Base-by-base conservation (phyloP, 2,797 vertebrate species). In the Ctenopoma multispine region DNA sequence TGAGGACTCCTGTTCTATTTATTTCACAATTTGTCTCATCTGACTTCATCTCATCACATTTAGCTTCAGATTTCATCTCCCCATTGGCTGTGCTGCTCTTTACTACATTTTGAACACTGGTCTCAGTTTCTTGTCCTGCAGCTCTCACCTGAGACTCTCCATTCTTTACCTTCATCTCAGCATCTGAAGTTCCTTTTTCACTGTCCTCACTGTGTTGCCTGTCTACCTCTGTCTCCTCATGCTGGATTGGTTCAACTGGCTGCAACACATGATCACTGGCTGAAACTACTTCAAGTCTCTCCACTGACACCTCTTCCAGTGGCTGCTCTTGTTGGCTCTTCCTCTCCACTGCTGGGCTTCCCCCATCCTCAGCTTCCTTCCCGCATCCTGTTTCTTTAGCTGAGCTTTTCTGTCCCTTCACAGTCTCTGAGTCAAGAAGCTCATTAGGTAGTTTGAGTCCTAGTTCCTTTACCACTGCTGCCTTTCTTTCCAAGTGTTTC, bases 401-500 rank as follows among this genome's bases (percentile, higher is more conserved):
- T 9, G 58, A 68, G 48, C 5, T 48, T 63, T 80, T 79, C 53
- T 75, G 74, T 5, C n/a, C 77, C 34, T 55, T 73, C 44, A 56
- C 54, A 24, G 34, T 23, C 18, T 72, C 59, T n/a, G 41, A 60
- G 63, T 21, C 11, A 7, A 54, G 10, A 0, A 24, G 56, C 27
- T 79, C 56, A 2, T 77, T 63, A 1, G 55, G 41, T 41, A 84
- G 40, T 57, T 63, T 77, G 61, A 88, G 72, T 20, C 85, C 81
- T 43, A 91, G 80, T 66, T 93, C 91, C 18, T 77, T 87, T 43
- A 77, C 79, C 72, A 87, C 94, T 0, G 86, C 89, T 14, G 86
- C 89, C 76, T 91, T 94, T 21, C 73, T 82, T 56, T 94, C 92
- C 65, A 76, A 74, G 63, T 94, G 92, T 80, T 88, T 94, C 85